Base-by-base conservation (phyloP, 2,888 invertebrate species). In the Choreutis nemorana region DNA sequence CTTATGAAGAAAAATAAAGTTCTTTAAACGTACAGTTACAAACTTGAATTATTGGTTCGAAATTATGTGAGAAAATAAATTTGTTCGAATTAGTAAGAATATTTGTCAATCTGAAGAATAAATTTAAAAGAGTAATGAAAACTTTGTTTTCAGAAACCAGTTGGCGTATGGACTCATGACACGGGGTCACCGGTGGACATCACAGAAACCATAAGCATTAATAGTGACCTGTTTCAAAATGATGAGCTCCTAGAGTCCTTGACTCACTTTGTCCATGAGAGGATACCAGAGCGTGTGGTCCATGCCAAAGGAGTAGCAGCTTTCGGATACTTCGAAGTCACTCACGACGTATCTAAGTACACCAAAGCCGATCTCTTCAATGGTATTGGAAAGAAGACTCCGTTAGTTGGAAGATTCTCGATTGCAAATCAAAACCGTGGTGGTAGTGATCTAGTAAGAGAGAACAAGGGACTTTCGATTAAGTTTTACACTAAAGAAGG, bases 401-500 rank as follows among this genome's bases (percentile, higher is more conserved):
- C 87, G 1, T 65, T 91, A 3, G 85, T 86, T 1, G 83, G 84
- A 4, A 75, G 93, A 36, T 91, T 89, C 50, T 92, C 92, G 0
- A 86, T 87, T n/a, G 87, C 87, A 0, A 83, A 85, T 18, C 91
- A 92, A 15, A 91, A 91, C 61, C 81, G 83, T 33, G 95, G 94
- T 2, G 92, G 92, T 1, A 86, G 88, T 7, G 94, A 94, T 56
- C 87, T 91, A 4, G 85, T 81, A 1, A 84, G 94, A 35, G 95
- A 94, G 62, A 86, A 89, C 1, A 86, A 92, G 46, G 95, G 92
- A 6, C 90, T 94, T 51, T 89, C 94, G 1, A 66, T 94, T 0
- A 97, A 96, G 61, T 91, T 96, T 55, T 96, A 95, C 61, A 91
- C 92, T 0, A 87, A 89, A 38, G 91, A 93, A 45, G 94, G 94